Percentiles rank a stretch among this genome's conserved stretches.
Conservation (phyloP, 2,797 vertebrate species). For the Crenuchus spilurus region DNA sequence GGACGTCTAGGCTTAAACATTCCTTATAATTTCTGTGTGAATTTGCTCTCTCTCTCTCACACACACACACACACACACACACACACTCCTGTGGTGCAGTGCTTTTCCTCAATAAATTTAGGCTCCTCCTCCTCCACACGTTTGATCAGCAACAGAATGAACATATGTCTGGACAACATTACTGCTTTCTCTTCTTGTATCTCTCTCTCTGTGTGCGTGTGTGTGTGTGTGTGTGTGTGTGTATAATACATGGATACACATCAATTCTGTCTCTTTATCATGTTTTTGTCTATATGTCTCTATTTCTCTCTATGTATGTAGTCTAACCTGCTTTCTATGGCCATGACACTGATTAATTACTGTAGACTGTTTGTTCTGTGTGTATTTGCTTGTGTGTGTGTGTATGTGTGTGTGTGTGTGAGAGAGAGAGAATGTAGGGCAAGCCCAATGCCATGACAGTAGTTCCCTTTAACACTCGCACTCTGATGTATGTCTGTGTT, state of each 20-base stretch:
- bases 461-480: slow-evolving; percentile 43
- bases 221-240: no score
- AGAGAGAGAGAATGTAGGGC: no score
- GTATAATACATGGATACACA: no score
- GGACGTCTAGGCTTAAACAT: not conserved
- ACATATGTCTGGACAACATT: no score
- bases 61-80: slow-evolving; percentile 26
- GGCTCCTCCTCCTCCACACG: slow-evolving; percentile 42
- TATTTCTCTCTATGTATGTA: not conserved
- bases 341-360: not conserved
- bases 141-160: no score
- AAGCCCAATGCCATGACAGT: not conserved
- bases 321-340: slow-evolving; percentile 19
- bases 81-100: slow-evolving; percentile 26
- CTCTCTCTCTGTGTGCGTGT: not conserved
- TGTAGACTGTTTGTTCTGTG: not conserved
- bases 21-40: no score
- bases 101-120: slow-evolving; percentile 58
- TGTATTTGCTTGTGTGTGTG: slow-evolving; percentile 13
- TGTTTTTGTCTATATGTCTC: slow-evolving; percentile 39
- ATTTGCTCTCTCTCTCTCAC: slow-evolving; percentile 58
- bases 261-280: not conserved
- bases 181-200: not conserved
- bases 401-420: not conserved
- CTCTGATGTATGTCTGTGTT: not conserved